Percentiles rank a stretch among this genome's conserved stretches.
Conservation (phyloP, 2,797 vertebrate genomes). For the Syndactyla subalaris region DNA sequence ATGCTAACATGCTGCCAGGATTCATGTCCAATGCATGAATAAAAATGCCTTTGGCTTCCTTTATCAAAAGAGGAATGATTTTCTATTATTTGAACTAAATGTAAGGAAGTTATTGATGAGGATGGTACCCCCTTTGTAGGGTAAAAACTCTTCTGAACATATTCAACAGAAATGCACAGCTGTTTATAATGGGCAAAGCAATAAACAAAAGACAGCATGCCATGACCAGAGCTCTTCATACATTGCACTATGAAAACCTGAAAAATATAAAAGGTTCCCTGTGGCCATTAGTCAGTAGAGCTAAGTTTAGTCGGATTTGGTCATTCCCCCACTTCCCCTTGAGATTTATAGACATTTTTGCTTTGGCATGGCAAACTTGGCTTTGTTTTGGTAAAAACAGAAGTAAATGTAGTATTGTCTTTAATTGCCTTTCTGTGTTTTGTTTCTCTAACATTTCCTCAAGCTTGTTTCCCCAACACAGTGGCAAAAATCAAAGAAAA, state of each 20-base stretch:
- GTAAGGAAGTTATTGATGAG: neutral
- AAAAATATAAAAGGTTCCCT: neutral
- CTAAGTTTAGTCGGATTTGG: neutral
- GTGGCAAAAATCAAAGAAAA: neutral
- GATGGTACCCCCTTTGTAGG: neutral
- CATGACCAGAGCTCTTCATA: neutral
- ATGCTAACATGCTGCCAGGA: neutral
- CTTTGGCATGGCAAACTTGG: neutral
- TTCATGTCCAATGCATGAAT: neutral
- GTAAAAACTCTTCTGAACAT: neutral
- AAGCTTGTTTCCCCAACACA: neutral
- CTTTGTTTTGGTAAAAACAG: neutral
- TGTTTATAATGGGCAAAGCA: neutral
- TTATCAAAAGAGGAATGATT: accelerated
- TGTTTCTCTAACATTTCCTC: neutral
- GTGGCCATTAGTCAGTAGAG: neutral
- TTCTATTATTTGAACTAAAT: neutral
- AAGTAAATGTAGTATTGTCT: neutral
- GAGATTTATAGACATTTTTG: neutral
- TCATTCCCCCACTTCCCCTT: no score
- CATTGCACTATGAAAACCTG: neutral
- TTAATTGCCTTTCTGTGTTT: neutral
- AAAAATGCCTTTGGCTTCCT: neutral
- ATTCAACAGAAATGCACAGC: neutral
- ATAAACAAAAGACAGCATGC: neutral